Evolutionary conservation across 1,140 invertebrate genomes (phyloP), one percentile per base, ranked within the genome.

Genomic region (Batillaria attramentaria): DNA sequence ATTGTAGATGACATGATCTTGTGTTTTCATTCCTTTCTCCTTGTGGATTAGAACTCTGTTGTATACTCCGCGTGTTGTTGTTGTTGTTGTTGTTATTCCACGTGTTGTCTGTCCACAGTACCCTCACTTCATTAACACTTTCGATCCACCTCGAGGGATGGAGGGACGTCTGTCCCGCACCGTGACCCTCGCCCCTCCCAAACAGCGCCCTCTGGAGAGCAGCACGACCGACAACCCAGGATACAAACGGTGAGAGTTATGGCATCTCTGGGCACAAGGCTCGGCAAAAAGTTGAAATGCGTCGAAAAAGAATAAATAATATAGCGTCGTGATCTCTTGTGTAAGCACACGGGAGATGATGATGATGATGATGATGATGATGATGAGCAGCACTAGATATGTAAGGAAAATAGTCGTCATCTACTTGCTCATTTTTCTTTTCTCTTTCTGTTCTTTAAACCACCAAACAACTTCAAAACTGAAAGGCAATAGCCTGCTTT

Each of bases 61-160:
- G 24, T n/a, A 60, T n/a, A 60, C 57, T 60, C 6, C 24, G 6
- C 6, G 6, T 10, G 57, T 5, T n/a, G 57, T 6, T 10, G 57
- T 31, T n/a, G 57, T 10, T 60, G 24, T 60, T 60, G 24, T 10
- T 60, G 24, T 60, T 6, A n/a, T 60, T 60, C 4, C 31, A n/a
- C 31, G 6, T 41, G 46, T 78, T n/a, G 57, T 43, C 81, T 62
- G 18, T 41, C 85, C 84, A 16, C 84, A 90, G 89, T 86, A 88
- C 77, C 87, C 89, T 20, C 74, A 84, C 35, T 85, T 83, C 28
- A 83, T 81, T 10, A 88, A 87, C 77, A 88, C 89, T 0, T 88
- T 87, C 72, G 88, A 89, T 73, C 89, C 89, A 66, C 83, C 89
- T 8, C 76, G 89, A 42, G 86, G 87, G 46, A 72, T 84, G 72